These are phyloP conservation scores for Corythaixoides concolor DNA, from an alignment of 2,113 vertebrate genomes.

Conservation along the genomic window DNA sequence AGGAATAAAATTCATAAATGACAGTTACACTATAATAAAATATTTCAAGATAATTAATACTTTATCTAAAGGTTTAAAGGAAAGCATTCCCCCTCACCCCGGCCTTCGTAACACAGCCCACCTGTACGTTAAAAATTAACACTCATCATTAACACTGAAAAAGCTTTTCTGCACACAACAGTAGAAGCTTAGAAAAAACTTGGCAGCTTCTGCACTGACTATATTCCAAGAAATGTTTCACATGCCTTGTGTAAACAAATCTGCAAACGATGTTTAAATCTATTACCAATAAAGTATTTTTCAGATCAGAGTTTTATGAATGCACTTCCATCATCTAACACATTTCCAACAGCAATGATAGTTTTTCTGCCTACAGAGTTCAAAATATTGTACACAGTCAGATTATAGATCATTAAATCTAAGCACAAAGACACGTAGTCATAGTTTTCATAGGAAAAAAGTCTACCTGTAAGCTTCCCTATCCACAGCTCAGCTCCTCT, in stretches of 20 bases:
- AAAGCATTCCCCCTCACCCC: not conserved
- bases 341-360: not conserved
- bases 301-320: not conserved
- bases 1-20: not conserved
- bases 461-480: not conserved
- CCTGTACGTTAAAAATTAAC: not conserved
- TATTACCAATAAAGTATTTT: not conserved
- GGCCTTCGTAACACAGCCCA: not conserved
- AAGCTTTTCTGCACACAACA: not conserved
- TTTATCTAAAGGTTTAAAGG: not conserved
- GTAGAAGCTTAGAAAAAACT: not conserved
- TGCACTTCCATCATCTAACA: not conserved
- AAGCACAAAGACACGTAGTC: not conserved
- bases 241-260: not conserved
- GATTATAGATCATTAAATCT: not conserved
- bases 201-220: not conserved
- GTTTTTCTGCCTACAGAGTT: not conserved
- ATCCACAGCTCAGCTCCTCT: not conserved
- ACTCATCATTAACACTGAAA: not conserved
- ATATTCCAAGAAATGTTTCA: not conserved
- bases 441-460: not conserved
- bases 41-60: not conserved
- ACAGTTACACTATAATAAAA: not conserved
- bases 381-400: not conserved
- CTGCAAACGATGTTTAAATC: not conserved